Percentiles rank a stretch among this genome's conserved stretches.
Evolutionary conservation across 1,140 invertebrate genomes (phyloP).

Genomic region (Rhyacophila brunnea): DNA sequence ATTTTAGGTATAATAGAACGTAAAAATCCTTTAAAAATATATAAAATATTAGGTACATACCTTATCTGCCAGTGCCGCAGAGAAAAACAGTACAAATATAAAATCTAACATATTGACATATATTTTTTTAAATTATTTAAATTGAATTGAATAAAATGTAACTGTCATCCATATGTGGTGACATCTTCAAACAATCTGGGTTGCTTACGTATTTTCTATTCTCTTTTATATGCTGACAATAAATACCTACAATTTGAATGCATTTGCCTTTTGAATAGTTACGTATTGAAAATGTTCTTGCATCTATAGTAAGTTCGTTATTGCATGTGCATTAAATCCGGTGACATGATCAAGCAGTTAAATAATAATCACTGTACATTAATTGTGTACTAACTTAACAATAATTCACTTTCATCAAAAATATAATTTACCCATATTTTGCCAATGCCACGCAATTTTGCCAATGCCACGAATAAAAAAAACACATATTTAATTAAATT

Average conservation of each 20-base stretch:
- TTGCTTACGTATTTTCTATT: background rate
- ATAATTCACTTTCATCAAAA: too few species aligned
- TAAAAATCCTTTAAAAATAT: too few species aligned
- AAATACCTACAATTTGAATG: background rate
- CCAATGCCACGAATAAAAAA: too few species aligned
- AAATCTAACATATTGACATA: background rate
- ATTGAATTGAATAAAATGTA: background rate
- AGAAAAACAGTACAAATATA: slow-evolving; percentile 5
- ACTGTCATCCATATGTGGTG: background rate
- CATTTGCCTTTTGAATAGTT: background rate
- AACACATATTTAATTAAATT: too few species aligned
- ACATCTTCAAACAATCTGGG: slow-evolving; percentile 1
- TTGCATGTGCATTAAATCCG: background rate
- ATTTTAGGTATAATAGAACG: too few species aligned
- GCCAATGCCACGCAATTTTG: too few species aligned
- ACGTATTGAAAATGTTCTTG: background rate
- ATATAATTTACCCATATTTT: too few species aligned
- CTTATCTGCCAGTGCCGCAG: slow-evolving; percentile 6
- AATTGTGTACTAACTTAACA: too few species aligned
- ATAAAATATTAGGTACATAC: too few species aligned
- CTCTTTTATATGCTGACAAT: background rate
- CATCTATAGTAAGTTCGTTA: background rate
- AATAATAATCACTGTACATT: background rate
- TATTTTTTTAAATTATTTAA: background rate
- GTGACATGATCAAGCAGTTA: background rate